A percentile compares a stretch with the other conserved stretches of the same genome.
Evolutionary conservation across 2,113 vertebrate species (phyloP).

Genomic region (Myotis yumanensis): DNA sequence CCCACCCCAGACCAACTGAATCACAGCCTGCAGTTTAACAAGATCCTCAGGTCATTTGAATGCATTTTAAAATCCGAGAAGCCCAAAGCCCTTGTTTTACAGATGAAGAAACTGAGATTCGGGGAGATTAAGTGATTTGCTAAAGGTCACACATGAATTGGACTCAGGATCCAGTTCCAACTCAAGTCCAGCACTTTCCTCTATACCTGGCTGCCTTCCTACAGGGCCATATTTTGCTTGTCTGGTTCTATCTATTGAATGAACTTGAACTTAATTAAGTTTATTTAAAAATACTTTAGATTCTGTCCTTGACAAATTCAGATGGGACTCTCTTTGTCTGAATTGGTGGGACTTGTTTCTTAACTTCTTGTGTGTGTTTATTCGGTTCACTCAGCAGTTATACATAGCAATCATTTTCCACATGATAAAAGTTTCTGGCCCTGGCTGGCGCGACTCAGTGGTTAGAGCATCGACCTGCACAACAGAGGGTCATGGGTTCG

Average conservation of each 20-base stretch:
- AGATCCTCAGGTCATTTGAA: neutral
- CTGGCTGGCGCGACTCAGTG: too few relatives aligned
- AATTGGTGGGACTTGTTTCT: neutral
- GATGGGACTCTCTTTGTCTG: neutral
- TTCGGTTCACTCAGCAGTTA: neutral
- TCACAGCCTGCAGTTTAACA: neutral
- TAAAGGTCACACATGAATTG: neutral
- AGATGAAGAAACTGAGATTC: neutral
- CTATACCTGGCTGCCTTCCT: neutral
- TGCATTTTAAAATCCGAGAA: neutral
- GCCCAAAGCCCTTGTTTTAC: neutral
- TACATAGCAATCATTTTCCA: neutral
- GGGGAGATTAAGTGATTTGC: neutral
- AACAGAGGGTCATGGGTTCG: too few relatives aligned
- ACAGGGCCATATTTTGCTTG: neutral
- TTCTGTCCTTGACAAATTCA: neutral
- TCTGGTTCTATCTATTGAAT: neutral
- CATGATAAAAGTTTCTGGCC: neutral
- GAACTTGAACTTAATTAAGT: neutral
- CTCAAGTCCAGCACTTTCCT: neutral
- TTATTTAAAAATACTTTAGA: constrained; percentile 16
- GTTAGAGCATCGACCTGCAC: too few relatives aligned
- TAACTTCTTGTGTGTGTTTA: neutral
- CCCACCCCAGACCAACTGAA: neutral
- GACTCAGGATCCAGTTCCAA: neutral